Base-by-base conservation (phyloP, 2,113 vertebrate species). In the Mobula birostris region DNA sequence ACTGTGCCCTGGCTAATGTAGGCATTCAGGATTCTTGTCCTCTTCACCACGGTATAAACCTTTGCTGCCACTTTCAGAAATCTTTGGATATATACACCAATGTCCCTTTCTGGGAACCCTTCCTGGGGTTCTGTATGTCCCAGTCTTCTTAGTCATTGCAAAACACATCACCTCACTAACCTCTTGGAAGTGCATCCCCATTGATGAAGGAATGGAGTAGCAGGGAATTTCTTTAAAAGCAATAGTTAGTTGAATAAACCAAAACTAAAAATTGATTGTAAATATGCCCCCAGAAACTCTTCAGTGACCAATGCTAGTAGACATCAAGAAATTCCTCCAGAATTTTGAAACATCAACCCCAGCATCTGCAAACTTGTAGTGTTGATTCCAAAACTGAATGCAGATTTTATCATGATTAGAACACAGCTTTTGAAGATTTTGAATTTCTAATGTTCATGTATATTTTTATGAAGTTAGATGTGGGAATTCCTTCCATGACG, bases 401-500 rank as follows among this genome's bases (percentile, higher is more conserved):
- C 83, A 88, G 29, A 14, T 90, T 90, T 90, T 90, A 36, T 88
- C 58, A 63, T 19, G 85, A 66, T 90, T 87, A 17, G 29, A 32
- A 68, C 29, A 29, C 29, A 32, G n/a, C 29, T 36, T 9, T 79
- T 79, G n/a, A 79, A 79, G 77, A 79, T 79, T 79, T 32, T 79
- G 14, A n/a, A 79, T 79, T 63, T 90, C 27, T 32, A 61, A 88
- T 66, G 32, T 90, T 90, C 66, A 90, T 66, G 29, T 66, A n/a
- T 66, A 36, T 68, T 66, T 90, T 90, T 90, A 7, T 93, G 40
- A 93, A 99, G 99, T 98, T 99, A 95, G 98, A 99, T 95, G 96
- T 99, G 0, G 99, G 99, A n/a, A 99, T 99, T 95, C 99, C 99
- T 0, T 98, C 98, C 7, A 98, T 99, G 98, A 99, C 98, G 0